Evolutionary conservation across 2,888 invertebrate genomes (phyloP).

Genomic region (Aphodius sticticus): DNA sequence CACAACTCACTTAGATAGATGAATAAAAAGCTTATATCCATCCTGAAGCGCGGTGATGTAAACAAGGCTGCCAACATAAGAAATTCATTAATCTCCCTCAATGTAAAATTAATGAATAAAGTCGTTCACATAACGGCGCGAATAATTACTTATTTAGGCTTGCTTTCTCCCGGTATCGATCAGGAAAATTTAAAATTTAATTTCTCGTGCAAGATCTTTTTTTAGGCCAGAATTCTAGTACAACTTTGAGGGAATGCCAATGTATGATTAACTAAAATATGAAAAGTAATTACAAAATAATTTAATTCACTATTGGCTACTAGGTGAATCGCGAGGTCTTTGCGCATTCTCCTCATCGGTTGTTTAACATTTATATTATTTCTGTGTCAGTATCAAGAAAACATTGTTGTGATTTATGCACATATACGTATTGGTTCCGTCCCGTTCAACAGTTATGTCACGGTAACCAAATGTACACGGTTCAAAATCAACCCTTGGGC

Average conservation of each 20-base stretch:
- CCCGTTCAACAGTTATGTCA: too few relatives aligned
- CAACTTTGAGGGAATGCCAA: not conserved
- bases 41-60: not conserved
- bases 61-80: not conserved
- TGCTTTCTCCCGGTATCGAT: not conserved
- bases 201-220: not conserved
- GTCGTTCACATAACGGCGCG: not conserved
- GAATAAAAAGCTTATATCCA: not conserved
- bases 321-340: too few relatives aligned
- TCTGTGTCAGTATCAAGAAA: too few relatives aligned
- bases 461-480: too few relatives aligned
- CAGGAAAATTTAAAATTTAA: not conserved
- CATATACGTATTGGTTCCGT: too few relatives aligned
- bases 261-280: not conserved
- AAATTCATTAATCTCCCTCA: not conserved
- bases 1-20: not conserved
- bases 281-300: not conserved
- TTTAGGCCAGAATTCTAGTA: not conserved
- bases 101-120: slow-evolving; percentile 4
- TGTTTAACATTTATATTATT: too few relatives aligned
- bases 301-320: too few relatives aligned
- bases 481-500: too few relatives aligned
- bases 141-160: not conserved
- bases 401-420: too few relatives aligned
- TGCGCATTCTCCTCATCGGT: too few relatives aligned